A percentile compares a stretch with the other conserved stretches of the same genome.
phyloP scores from a whole-genome alignment of 2,113 vertebrate genomes.

The Morphnarchus princeps region DNA sequence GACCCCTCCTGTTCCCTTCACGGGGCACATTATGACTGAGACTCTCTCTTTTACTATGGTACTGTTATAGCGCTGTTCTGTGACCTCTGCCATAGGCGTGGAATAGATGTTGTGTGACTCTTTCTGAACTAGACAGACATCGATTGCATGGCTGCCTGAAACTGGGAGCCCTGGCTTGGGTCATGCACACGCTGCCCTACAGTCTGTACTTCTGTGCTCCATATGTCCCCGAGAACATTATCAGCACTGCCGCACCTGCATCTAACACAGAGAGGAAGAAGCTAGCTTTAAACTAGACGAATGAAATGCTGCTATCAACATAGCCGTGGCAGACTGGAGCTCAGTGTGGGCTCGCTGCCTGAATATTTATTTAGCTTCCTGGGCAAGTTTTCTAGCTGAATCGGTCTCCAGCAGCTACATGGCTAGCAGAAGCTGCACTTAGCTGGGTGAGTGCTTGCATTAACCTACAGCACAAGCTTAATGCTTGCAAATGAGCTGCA shows the following conservation, averaged over 20 bases:
- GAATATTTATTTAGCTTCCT: background rate
- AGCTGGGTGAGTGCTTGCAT: background rate
- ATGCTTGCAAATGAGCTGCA: background rate
- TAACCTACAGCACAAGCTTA: background rate
- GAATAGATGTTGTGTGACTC: background rate
- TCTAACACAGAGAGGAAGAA: background rate
- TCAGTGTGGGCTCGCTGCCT: background rate
- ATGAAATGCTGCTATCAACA: background rate
- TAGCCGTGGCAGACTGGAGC: conserved; percentile 1
- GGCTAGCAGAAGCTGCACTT: background rate
- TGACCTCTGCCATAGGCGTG: background rate
- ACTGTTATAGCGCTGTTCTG: background rate
- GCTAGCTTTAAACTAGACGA: background rate
- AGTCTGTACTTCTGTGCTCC: background rate
- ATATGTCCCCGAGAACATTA: background rate
- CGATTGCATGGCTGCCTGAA: background rate
- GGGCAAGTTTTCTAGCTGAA: background rate
- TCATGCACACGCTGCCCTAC: background rate
- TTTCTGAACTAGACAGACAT: background rate
- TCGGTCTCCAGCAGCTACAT: background rate
- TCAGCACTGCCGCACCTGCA: background rate
- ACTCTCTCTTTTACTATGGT: background rate
- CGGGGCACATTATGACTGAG: background rate
- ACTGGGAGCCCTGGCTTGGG: background rate
- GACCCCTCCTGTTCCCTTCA: background rate